Conservation (phyloP, 2,888 invertebrate genomes). For the Sesamia inferens region DNA sequence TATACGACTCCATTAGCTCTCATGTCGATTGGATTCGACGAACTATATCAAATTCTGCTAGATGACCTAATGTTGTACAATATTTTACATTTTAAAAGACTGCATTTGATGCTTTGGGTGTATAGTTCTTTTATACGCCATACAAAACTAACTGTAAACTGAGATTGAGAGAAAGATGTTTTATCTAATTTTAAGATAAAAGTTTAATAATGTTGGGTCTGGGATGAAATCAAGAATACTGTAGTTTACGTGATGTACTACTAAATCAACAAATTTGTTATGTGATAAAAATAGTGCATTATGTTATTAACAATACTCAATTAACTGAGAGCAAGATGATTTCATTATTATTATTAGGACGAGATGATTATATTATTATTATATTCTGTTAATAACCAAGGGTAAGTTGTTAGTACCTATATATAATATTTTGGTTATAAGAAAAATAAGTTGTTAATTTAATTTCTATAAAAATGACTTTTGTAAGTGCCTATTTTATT, state of each 20-base stretch:
- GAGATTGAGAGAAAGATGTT: slow-evolving; percentile 34
- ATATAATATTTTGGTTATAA: slow-evolving; percentile 34
- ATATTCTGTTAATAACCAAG: slow-evolving; percentile 25
- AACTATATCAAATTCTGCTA: slow-evolving; percentile 91
- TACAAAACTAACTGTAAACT: slow-evolving; percentile 33
- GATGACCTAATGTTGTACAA: slow-evolving; percentile 75
- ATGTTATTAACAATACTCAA: slow-evolving; percentile 59
- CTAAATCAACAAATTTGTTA: slow-evolving; percentile 16
- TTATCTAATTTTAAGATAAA: slow-evolving; percentile 35
- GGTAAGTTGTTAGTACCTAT: slow-evolving; percentile 45
- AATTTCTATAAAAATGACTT: slow-evolving; percentile 49
- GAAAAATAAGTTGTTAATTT: slow-evolving; percentile 47
- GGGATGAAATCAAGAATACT: slow-evolving; percentile 32
- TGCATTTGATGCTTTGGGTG: slow-evolving; percentile 68
- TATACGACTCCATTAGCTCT: slow-evolving; percentile 95
- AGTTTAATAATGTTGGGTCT: slow-evolving; percentile 21
- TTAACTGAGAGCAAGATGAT: slow-evolving; percentile 29
- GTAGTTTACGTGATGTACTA: slow-evolving; percentile 26
- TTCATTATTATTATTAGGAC: slow-evolving; percentile 22
- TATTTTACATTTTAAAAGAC: slow-evolving; percentile 70
- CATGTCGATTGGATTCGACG: slow-evolving; percentile 96
- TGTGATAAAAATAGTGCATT: slow-evolving; percentile 46
- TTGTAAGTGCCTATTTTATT: slow-evolving; percentile 61
- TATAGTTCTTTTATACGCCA: slow-evolving; percentile 41
- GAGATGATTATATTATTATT: too few species aligned